These are phyloP conservation scores for Lanistes nyassanus DNA, from an alignment of 1,140 invertebrate genomes.

Conservation along the genomic window DNA sequence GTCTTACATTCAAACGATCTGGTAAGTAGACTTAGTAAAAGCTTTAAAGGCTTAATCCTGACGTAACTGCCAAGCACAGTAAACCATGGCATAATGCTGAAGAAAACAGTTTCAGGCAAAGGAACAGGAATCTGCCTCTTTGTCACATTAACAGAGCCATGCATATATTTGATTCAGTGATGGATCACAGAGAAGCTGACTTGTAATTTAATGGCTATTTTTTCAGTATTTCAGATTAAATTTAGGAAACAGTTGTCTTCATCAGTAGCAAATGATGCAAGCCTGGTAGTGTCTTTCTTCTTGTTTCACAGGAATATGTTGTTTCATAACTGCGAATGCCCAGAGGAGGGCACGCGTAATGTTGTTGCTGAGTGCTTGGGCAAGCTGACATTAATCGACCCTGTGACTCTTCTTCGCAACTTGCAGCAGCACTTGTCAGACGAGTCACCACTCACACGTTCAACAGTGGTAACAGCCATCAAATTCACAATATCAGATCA, in stretches of 20 bases:
- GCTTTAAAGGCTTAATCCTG: too few species aligned
- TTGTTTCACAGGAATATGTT: conserved; percentile 68
- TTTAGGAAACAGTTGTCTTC: too few species aligned
- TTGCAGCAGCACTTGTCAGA: conserved; percentile 62
- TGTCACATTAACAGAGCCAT: too few species aligned
- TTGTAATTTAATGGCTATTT: too few species aligned
- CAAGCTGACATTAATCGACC: conserved; percentile 95
- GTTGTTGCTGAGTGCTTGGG: conserved; percentile 98
- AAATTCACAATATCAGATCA: conserved; percentile 98
- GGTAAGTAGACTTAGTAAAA: conserved; percentile 64
- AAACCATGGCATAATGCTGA: too few species aligned
- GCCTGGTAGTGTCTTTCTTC: not conserved
- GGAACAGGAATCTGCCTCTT: too few species aligned
- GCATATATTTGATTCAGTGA: not conserved
- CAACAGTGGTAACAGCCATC: conserved; percentile 97
- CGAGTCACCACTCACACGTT: conserved; percentile 85
- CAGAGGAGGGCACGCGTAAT: conserved; percentile 96
- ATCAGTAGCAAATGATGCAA: not conserved
- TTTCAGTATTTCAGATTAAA: too few species aligned
- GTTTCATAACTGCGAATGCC: conserved; percentile 92
- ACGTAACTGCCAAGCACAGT: too few species aligned
- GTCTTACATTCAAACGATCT: conserved; percentile 83
- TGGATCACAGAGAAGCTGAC: too few species aligned
- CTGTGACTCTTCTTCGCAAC: conserved; percentile 70
- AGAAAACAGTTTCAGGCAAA: too few species aligned